Evolutionary conservation across 2,888 invertebrate species (phyloP).

Genomic region (Cloeon dipterum): DNA sequence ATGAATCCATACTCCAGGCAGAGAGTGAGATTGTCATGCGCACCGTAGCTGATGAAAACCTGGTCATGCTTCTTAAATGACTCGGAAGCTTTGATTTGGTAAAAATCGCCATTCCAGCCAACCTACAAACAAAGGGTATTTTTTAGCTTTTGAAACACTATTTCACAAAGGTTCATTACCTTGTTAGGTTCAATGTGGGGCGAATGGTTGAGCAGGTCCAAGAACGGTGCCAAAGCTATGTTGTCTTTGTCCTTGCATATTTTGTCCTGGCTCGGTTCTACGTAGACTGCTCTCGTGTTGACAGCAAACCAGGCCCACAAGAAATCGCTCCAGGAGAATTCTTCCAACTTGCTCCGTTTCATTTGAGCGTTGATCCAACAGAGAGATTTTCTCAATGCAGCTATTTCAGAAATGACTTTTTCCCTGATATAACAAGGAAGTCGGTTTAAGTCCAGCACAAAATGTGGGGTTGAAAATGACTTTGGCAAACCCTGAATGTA

Average conservation of each 20-base stretch:
- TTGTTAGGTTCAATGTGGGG: slow-evolving; percentile 8
- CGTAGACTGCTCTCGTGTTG: slow-evolving; percentile 64
- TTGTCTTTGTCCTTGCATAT: slow-evolving; percentile 13
- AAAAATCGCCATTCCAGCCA: slow-evolving; percentile 16
- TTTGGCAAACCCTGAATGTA: slow-evolving; percentile 48
- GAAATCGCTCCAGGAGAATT: slow-evolving; percentile 24
- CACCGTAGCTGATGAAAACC: slow-evolving; percentile 75
- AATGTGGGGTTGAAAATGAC: slow-evolving; percentile 41
- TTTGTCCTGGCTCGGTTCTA: slow-evolving; percentile 29
- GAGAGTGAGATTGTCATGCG: slow-evolving; percentile 57
- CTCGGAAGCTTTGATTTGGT: slow-evolving; percentile 11
- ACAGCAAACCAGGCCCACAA: slow-evolving; percentile 67
- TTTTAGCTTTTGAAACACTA: no score
- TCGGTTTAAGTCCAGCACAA: slow-evolving; percentile 31
- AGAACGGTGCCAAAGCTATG: slow-evolving; percentile 58
- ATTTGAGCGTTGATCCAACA: slow-evolving; percentile 18
- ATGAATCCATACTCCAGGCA: slow-evolving; percentile 74
- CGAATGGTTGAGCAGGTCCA: slow-evolving; percentile 80
- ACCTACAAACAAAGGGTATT: no score
- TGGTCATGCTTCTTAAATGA: no score
- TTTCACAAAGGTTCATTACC: no score
- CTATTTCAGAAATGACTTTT: slow-evolving; percentile 23
- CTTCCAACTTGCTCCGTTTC: slow-evolving; percentile 17
- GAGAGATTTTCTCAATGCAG: slow-evolving; percentile 27
- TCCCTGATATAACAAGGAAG: slow-evolving; percentile 31